Percentiles rank a stretch among this genome's conserved stretches.
Evolutionary conservation across 2,113 vertebrate genomes (phyloP).

Genomic region (Caretta caretta): DNA sequence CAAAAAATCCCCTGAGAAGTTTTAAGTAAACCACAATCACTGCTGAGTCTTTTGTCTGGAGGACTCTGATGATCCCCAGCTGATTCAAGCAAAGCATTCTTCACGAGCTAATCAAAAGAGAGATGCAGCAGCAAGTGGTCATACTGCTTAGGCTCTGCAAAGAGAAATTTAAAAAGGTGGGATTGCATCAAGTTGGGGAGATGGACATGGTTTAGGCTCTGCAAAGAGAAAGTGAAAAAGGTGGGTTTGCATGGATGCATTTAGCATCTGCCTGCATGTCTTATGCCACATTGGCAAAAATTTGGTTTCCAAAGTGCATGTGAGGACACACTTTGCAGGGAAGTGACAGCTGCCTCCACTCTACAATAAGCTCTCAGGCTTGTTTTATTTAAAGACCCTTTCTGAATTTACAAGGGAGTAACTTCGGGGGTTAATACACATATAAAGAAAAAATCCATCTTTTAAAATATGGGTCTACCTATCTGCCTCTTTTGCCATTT

Average conservation of each 20-base stretch:
- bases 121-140: constrained; percentile 46
- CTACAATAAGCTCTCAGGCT: background rate
- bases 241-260: background rate
- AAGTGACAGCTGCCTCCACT: background rate
- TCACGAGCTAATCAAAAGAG: constrained; percentile 23
- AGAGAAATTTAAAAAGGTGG: constrained; percentile 41
- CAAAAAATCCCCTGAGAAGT: background rate
- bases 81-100: constrained; percentile 46
- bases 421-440: background rate
- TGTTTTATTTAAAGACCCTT: background rate
- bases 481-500: background rate
- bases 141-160: constrained; percentile 33
- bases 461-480: background rate
- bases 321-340: background rate
- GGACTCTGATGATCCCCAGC: constrained; percentile 27
- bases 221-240: background rate
- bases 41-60: constrained; percentile 7
- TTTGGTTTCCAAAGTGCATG: constrained; percentile 36
- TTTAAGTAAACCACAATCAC: constrained; percentile 37
- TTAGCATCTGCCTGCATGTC: constrained; percentile 27
- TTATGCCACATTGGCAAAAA: constrained; percentile 16
- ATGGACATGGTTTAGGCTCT: too few relatives aligned
- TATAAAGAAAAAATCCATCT: background rate
- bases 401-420: background rate
- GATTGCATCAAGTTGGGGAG: constrained; percentile 25